These are phyloP conservation scores for Probaryconus sp. DNA, from an alignment of 1,140 invertebrate species.

Conservation along the genomic window DNA sequence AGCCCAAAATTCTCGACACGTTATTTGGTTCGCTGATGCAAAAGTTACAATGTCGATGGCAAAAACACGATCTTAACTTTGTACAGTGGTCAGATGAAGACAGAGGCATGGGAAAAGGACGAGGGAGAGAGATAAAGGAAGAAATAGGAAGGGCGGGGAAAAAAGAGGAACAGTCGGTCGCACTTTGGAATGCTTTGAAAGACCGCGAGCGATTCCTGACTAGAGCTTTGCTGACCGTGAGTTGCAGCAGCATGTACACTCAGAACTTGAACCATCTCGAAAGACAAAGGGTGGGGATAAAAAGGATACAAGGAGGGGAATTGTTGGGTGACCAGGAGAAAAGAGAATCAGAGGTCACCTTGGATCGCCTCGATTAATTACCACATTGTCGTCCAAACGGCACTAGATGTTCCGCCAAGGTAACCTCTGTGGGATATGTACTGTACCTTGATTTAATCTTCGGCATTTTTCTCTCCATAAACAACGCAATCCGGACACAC, in stretches of 20 bases:
- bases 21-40: constrained; percentile 33
- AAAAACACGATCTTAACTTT: constrained; percentile 52
- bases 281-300: constrained; percentile 56
- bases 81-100: constrained; percentile 59
- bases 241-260: constrained; percentile 62
- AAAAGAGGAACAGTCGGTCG: constrained; percentile 72
- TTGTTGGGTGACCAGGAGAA: constrained; percentile 38
- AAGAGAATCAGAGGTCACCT: constrained; percentile 68
- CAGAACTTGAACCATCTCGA: constrained; percentile 70
- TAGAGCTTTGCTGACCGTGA: constrained; percentile 66
- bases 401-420: constrained; percentile 71
- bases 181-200: constrained; percentile 79
- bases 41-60: constrained; percentile 58
- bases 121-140: constrained; percentile 57
- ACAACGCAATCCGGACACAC: constrained; percentile 48
- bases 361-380: constrained; percentile 78
- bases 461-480: constrained; percentile 64
- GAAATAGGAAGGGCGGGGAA: constrained; percentile 55
- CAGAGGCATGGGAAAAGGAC: constrained; percentile 45
- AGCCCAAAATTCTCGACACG: constrained; percentile 55
- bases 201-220: constrained; percentile 72
- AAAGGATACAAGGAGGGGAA: constrained; percentile 46
- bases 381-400: constrained; percentile 76
- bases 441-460: constrained; percentile 71
- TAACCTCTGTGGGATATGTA: constrained; percentile 66